Conservation (phyloP, 2,113 vertebrate genomes). For the Coptodon bakossiorum region DNA sequence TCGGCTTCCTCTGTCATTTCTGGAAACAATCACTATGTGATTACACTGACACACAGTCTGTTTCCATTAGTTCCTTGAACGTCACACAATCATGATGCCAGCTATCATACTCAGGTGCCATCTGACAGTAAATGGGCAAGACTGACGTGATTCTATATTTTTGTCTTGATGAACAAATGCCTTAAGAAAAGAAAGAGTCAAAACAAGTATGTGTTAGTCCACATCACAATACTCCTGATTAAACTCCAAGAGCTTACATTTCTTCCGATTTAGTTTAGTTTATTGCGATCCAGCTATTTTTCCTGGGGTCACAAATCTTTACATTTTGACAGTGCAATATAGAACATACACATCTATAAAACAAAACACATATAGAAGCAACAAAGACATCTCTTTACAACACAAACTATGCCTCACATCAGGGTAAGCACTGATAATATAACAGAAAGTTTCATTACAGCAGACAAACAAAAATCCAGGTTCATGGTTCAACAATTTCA, state of each 20-base stretch:
- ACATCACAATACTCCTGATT: not conserved
- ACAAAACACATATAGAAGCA: not conserved
- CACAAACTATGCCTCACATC: not conserved
- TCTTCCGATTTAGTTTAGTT: not conserved
- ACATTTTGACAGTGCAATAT: not conserved
- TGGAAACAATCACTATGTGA: not conserved
- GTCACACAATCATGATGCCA: not conserved
- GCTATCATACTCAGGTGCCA: not conserved
- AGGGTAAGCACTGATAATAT: not conserved
- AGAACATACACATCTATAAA: not conserved
- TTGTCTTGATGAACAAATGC: not conserved
- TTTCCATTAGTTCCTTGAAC: not conserved
- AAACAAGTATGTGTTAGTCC: accelerated
- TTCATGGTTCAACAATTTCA: not conserved
- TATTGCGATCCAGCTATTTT: accelerated
- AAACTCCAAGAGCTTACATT: not conserved
- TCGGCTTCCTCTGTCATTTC: not conserved
- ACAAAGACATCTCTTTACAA: not conserved
- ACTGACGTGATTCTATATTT: not conserved
- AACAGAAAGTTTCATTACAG: not conserved
- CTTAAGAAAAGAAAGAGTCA: not conserved
- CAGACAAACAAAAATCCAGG: not conserved
- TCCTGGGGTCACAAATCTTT: not conserved
- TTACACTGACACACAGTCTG: not conserved
- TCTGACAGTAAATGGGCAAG: not conserved